Evolutionary conservation across 2,888 invertebrate species (phyloP), one percentile per base, ranked within the genome.

Genomic region (Parelbella ahira): DNA sequence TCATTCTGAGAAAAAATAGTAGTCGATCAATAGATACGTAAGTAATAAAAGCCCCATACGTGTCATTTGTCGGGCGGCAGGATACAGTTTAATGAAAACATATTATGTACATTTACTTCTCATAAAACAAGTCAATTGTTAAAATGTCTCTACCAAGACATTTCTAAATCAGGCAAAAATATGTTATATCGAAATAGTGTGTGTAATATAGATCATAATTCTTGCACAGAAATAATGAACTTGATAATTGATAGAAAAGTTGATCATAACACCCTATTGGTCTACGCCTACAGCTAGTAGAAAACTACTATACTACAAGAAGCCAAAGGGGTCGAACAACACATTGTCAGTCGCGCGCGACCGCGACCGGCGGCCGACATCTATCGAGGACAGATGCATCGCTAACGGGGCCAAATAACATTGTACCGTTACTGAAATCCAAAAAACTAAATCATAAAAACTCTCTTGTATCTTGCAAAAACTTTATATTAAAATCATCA

Each of bases 331-430:
- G 86, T 83, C 63, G 74, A 79, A 83, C 81, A 83, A 83, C 77
- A 78, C 69, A 75, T 66, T 64, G 67, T 66, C 66, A 62, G 66
- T 66, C 73, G 67, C 64, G 58, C 56, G 58, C 56, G 56, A 60
- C 58, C 63, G 68, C 65, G 60, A 59, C 64, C 67, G 70, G 51
- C 50, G 50, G 68, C 61, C 75, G 49, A 67, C 83, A 79, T 81
- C 84, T 84, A 81, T 86, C 84, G 68, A 76, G 86, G 88, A 88
- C 87, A 84, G 86, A 88, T 88, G 88, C 88, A 87, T 84, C 83
- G 86, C 88, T 88, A 88, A 86, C 86, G 87, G 88, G 88, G 88
- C 84, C 86, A 88, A 87, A 87, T 82, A 87, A 87, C 71, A 82
- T 74, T 83, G 79, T 83, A 86, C 82, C 83, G 77, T 84, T 87